Conservation (phyloP, 1,140 invertebrate genomes). For the Rhynchophorus ferrugineus region DNA sequence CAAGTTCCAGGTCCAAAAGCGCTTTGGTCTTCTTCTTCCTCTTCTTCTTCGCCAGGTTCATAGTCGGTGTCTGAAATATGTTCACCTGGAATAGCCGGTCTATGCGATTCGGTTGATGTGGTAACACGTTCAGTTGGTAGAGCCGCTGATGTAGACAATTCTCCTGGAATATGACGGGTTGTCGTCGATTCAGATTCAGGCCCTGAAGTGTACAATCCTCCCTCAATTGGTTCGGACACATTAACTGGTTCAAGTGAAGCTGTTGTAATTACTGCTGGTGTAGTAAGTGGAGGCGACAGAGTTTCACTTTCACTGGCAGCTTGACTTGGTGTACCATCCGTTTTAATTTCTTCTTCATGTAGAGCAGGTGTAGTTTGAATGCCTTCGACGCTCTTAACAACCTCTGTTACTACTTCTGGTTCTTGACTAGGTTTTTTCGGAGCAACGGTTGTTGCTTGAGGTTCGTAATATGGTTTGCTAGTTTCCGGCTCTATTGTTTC, state of each 20-base stretch:
- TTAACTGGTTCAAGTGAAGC: no score
- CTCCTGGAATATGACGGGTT: constrained; percentile 21
- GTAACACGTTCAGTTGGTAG: constrained; percentile 9
- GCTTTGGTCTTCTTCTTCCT: constrained; percentile 62
- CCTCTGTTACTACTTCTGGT: no score
- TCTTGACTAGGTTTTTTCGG: no score
- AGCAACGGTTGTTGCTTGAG: no score
- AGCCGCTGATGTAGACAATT: constrained; percentile 30
- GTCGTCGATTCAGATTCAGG: constrained; percentile 20
- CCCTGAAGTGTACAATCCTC: constrained; percentile 23
- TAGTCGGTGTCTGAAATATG: constrained; percentile 31
- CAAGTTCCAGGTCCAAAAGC: constrained; percentile 77
- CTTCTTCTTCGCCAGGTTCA: constrained; percentile 47
- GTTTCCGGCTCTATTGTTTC: neutral
- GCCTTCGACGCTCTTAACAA: no score
- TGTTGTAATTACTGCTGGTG: neutral
- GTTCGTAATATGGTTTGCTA: no score
- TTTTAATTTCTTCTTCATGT: constrained; percentile 12
- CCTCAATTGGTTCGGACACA: constrained; percentile 7
- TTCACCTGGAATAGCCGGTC: constrained; percentile 22
- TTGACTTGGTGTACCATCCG: neutral
- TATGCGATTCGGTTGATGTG: constrained; percentile 23
- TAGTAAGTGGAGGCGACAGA: neutral
- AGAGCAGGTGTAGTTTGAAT: constrained; percentile 14
- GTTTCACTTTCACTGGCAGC: neutral